These are phyloP conservation scores for Palythoa grandiflora DNA, from an alignment of 92 coral and sea anemone species.

Conservation along the genomic window DNA sequence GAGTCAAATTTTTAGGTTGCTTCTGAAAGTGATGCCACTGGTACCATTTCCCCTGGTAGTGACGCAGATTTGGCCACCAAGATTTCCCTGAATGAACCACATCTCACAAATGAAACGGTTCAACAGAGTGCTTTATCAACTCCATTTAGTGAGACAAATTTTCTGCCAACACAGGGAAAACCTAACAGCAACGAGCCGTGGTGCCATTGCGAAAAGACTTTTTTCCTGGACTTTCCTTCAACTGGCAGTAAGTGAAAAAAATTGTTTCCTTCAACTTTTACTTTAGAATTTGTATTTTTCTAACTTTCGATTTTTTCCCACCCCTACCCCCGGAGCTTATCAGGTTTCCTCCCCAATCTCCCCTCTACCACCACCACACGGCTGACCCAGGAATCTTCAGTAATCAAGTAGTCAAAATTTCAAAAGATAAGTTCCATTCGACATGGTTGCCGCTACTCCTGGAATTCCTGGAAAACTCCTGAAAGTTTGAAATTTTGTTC, in stretches of 20 bases:
- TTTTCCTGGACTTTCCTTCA: constrained; percentile 31
- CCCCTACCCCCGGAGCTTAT: no score
- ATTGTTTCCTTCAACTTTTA: neutral
- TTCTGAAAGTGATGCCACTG: neutral
- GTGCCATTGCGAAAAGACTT: neutral
- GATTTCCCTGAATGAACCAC: neutral
- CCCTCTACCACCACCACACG: no score
- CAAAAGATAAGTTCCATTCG: no score
- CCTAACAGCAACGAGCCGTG: neutral
- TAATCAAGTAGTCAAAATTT: no score
- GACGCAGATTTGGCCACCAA: neutral
- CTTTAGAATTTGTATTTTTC: neutral
- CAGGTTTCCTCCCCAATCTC: no score
- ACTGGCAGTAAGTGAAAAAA: constrained; percentile 32
- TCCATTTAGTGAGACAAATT: constrained; percentile 8
- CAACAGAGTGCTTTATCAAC: constrained; percentile 21
- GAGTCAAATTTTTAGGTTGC: neutral
- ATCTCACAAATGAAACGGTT: neutral
- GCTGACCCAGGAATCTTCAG: no score
- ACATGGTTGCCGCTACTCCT: no score
- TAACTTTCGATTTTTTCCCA: no score
- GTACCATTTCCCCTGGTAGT: constrained; percentile 1
- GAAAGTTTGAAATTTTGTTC: no score
- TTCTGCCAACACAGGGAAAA: neutral
- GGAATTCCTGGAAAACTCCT: no score